phyloP scores from a whole-genome alignment of 2,888 invertebrate genomes.

The Ophonus ardosiacus region DNA sequence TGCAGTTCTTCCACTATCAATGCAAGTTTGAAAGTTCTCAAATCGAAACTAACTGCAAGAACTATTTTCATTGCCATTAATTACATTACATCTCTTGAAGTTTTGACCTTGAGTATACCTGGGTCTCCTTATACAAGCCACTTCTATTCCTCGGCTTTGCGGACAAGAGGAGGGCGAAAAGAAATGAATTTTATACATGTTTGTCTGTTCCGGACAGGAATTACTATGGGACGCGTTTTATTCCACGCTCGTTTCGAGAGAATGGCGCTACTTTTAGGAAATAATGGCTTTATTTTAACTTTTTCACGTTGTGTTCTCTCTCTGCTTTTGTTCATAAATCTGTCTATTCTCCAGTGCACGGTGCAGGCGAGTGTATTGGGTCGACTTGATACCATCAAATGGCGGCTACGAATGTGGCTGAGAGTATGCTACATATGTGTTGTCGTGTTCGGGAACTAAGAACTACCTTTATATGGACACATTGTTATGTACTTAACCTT shows the following conservation, averaged over 20 bases:
- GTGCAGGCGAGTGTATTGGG: slow-evolving; percentile 38
- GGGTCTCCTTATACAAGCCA: slow-evolving; percentile 37
- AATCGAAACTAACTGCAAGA: slow-evolving; percentile 17
- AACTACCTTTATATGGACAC: slow-evolving; percentile 16
- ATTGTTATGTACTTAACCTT: slow-evolving; percentile 37
- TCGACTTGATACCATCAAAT: slow-evolving; percentile 46
- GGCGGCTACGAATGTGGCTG: neutral
- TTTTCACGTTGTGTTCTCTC: slow-evolving; percentile 50
- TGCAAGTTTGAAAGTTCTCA: neutral
- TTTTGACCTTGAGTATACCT: slow-evolving; percentile 5
- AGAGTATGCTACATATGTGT: neutral
- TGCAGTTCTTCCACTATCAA: neutral
- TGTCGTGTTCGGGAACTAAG: neutral
- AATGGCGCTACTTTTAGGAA: slow-evolving; percentile 63
- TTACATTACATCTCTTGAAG: slow-evolving; percentile 8
- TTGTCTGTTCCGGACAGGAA: slow-evolving; percentile 62
- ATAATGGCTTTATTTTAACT: slow-evolving; percentile 63
- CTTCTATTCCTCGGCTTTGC: slow-evolving; percentile 38
- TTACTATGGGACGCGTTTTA: slow-evolving; percentile 61
- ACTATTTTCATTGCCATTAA: slow-evolving; percentile 2
- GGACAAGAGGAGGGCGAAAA: slow-evolving; percentile 1
- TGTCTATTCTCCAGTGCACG: slow-evolving; percentile 51
- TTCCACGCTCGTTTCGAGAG: slow-evolving; percentile 58
- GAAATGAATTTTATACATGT: slow-evolving; percentile 63
- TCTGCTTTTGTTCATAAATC: slow-evolving; percentile 62